phyloP scores from a whole-genome alignment of 2,113 vertebrate species.

The Cervus canadensis region DNA sequence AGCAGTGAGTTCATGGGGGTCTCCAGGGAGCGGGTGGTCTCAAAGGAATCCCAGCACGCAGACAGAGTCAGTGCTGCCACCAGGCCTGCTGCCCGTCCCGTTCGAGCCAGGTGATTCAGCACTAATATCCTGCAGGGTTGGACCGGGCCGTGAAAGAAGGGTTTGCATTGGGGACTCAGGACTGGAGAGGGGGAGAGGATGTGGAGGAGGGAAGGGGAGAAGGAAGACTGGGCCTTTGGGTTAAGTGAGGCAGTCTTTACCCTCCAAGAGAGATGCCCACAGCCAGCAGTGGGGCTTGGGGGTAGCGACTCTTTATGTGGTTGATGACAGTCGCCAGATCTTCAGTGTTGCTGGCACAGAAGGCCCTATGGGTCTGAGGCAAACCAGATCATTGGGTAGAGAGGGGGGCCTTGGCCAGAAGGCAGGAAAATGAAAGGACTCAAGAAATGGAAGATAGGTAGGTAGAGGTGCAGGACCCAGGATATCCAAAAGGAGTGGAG shows the following conservation, averaged over 20 bases:
- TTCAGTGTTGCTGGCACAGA: conserved; percentile 84
- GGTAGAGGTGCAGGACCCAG: neutral
- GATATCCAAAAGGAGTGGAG: neutral
- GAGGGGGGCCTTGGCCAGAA: neutral
- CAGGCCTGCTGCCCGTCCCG: conserved; percentile 72
- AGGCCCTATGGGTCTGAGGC: conserved; percentile 84
- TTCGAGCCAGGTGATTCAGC: conserved; percentile 85
- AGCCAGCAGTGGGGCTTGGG: conserved; percentile 82
- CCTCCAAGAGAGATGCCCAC: conserved; percentile 89
- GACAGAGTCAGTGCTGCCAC: conserved; percentile 84
- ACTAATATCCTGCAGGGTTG: conserved; percentile 80
- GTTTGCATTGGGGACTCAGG: neutral
- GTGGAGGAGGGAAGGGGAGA: neutral
- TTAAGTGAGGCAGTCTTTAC: conserved; percentile 76
- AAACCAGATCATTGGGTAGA: neutral
- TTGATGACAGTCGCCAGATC: conserved; percentile 83
- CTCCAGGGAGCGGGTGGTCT: conserved; percentile 83
- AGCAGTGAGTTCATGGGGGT: conserved; percentile 86
- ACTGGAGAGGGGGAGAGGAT: neutral
- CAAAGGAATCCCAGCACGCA: conserved; percentile 82
- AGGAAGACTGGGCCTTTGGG: neutral
- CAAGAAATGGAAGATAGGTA: neutral
- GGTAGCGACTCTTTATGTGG: conserved; percentile 78
- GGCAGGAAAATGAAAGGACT: neutral
- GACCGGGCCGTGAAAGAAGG: neutral